Percentiles rank a stretch among this genome's conserved stretches.
These are phyloP conservation scores for Psittacara wagleri DNA, from an alignment of 2,113 vertebrate species.

Conservation along the genomic window DNA sequence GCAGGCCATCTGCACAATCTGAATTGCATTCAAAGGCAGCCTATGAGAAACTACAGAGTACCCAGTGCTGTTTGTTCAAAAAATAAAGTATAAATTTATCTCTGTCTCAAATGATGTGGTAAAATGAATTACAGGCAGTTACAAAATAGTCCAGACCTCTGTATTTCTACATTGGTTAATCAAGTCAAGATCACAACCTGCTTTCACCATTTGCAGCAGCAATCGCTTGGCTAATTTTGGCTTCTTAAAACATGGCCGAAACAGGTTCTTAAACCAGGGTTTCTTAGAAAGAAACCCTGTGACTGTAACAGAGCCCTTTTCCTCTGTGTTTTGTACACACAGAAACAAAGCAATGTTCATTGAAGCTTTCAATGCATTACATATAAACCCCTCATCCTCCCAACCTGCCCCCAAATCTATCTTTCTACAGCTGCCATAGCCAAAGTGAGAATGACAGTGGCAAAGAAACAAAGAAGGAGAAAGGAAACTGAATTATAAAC, in stretches of 20 bases:
- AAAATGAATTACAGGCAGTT: not conserved
- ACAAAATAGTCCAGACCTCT: not conserved
- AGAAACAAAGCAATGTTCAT: not conserved
- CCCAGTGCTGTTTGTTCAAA: not conserved
- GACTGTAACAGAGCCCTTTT: not conserved
- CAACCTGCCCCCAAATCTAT: not conserved
- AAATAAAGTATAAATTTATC: slow-evolving; percentile 7
- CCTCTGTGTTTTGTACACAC: not conserved
- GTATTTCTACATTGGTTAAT: not conserved
- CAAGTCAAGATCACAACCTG: not conserved
- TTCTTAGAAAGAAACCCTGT: not conserved
- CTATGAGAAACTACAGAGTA: slow-evolving; percentile 32
- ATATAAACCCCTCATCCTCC: not conserved
- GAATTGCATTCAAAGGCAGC: slow-evolving; percentile 13
- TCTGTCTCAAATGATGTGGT: not conserved
- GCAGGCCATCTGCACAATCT: slow-evolving; percentile 35
- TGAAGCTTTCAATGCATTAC: not conserved
- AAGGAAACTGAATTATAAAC: not conserved
- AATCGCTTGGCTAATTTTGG: not conserved
- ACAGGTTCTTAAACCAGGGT: not conserved
- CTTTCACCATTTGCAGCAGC: not conserved
- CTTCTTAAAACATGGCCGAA: not conserved
- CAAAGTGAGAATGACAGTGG: not conserved
- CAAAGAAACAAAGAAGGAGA: not conserved
- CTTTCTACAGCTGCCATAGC: not conserved